These are phyloP conservation scores for Acanthornis magna DNA, from an alignment of 2,797 vertebrate species.

Conservation along the genomic window DNA sequence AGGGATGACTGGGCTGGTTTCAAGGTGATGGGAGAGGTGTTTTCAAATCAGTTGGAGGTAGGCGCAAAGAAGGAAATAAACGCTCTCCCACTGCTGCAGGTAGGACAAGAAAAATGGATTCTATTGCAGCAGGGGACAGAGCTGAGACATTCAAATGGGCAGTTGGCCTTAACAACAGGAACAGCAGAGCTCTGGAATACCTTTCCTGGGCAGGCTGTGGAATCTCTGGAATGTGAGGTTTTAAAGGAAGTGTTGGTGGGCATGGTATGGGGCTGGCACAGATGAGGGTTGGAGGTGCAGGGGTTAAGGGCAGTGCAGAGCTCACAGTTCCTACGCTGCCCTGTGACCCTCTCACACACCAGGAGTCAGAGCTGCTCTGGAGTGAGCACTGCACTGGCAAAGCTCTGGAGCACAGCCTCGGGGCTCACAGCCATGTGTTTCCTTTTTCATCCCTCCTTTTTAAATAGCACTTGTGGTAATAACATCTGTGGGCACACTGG, in stretches of 20 bases:
- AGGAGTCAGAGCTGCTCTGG: not conserved
- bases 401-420: not conserved
- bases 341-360: not conserved
- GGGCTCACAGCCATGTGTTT: not conserved
- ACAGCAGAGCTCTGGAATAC: not conserved
- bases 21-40: not conserved
- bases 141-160: not conserved
- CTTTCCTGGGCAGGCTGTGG: not conserved
- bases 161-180: not conserved
- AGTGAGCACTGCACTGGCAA: not conserved
- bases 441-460: not conserved
- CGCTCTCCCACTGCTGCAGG: not conserved
- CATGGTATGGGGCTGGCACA: not conserved
- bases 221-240: not conserved
- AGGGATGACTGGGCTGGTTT: not conserved
- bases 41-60: not conserved
- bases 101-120: not conserved
- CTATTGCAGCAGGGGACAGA: not conserved
- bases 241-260: not conserved
- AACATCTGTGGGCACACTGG: not conserved
- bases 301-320: not conserved
- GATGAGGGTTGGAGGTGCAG: not conserved
- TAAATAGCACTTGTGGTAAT: not conserved
- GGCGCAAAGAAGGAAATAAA: not conserved
- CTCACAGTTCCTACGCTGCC: fast-evolving